Evolutionary conservation across 2,888 invertebrate genomes (phyloP), one percentile per base, ranked within the genome.

Genomic region (Mesorhabditis spiculigera): DNA sequence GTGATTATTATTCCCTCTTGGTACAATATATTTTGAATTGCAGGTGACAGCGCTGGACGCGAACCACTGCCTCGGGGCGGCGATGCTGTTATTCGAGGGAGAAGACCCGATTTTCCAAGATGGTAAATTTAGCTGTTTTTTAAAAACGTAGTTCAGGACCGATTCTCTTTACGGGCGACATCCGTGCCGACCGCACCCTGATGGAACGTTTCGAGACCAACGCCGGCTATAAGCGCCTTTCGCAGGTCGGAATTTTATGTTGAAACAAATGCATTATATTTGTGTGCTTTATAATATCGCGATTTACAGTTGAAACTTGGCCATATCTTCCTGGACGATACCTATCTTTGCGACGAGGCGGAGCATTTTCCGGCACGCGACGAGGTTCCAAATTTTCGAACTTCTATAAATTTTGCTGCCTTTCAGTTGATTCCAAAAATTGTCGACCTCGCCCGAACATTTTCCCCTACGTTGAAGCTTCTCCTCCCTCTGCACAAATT

Each of bases 401-500:
- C 28, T 28, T 28, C 28, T 28, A 28, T 28, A 28, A 28, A 28
- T 28, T 28, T 28, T 50, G n/a, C n/a, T n/a, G n/a, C 10, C 8
- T 50, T 50, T 50, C n/a, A 50, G 58, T 50, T 50, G n/a, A 13
- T 50, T 50, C 58, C 58, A 50, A 10, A n/a, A 13, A 50, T 50
- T n/a, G 8, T 13, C 58, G 58, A 50, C 10, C 8, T n/a, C 10
- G n/a, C n/a, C n/a, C 58, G 58, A 50, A 13, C 10, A n/a, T 13
- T 50, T 50, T n/a, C 58, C 58, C 58, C 10, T 13, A 50, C 8
- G 8, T 50, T 13, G 8, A 10, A n/a, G 58, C 8, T 50, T n/a
- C n/a, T 50, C 10, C n/a, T 50, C n/a, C 58, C 58, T 13, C 58
- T 50, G 58, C 58, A 50, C 58, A 50, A 50, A n/a, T n/a, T 50